Percentiles rank a stretch among this genome's conserved stretches.
Evolutionary conservation across 2,113 vertebrate genomes (phyloP).

Genomic region (Indri indri): DNA sequence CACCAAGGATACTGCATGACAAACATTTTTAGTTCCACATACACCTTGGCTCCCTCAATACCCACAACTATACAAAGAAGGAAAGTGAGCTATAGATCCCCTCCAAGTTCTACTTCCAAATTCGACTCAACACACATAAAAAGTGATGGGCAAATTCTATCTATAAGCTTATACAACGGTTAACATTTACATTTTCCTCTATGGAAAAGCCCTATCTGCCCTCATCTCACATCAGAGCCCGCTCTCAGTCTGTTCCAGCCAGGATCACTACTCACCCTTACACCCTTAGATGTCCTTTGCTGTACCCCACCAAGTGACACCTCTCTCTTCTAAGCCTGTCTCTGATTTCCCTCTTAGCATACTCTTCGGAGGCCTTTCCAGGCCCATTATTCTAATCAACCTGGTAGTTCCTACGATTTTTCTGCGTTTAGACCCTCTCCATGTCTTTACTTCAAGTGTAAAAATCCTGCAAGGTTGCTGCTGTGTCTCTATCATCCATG

Average conservation of each 20-base stretch:
- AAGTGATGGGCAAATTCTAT: background rate
- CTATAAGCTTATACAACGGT: background rate
- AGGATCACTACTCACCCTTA: background rate
- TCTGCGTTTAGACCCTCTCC: background rate
- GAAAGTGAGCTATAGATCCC: background rate
- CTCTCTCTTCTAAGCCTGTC: background rate
- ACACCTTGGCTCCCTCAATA: background rate
- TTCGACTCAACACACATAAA: background rate
- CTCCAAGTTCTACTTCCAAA: constrained; percentile 30
- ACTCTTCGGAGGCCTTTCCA: background rate
- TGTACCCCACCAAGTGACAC: background rate
- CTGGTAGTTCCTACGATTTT: background rate
- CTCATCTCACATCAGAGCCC: background rate
- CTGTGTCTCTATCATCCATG: background rate
- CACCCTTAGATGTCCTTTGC: background rate
- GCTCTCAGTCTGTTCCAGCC: background rate
- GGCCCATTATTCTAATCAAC: background rate
- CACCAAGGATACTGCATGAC: background rate
- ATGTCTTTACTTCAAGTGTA: background rate
- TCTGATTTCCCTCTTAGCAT: background rate
- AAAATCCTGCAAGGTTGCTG: background rate
- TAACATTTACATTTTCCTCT: background rate
- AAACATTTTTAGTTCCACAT: background rate
- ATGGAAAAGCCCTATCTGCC: background rate
- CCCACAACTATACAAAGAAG: background rate